These are phyloP conservation scores for Zoanthus sansibaricus DNA, from an alignment of 92 coral and sea anemone genomes.

Conservation along the genomic window DNA sequence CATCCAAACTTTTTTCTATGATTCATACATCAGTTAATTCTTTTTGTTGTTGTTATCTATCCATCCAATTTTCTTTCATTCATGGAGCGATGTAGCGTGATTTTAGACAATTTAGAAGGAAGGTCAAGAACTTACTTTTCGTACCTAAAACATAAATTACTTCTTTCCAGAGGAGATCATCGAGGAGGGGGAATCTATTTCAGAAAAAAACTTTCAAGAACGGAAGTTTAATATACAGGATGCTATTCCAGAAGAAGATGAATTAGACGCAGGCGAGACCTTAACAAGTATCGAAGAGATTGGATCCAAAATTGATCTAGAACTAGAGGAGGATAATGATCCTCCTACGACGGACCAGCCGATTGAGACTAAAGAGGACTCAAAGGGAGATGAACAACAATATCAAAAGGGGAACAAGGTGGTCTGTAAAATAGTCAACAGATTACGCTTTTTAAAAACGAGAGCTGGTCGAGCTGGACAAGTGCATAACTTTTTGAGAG, in stretches of 20 bases:
- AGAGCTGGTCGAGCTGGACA: conserved; percentile 89
- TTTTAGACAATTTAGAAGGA: no score
- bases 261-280: conserved; percentile 22
- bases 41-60: no score
- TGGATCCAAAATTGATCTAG: not conserved
- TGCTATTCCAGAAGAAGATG: conserved; percentile 6
- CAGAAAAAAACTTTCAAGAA: not conserved
- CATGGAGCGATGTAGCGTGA: no score
- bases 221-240: not conserved
- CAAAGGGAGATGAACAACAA: not conserved
- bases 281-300: conserved; percentile 40
- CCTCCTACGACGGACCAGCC: not conserved
- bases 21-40: no score
- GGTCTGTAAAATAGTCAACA: conserved; percentile 47
- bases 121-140: no score
- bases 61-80: no score
- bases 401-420: not conserved
- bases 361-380: not conserved
- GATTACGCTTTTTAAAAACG: conserved; percentile 59
- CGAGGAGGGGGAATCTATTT: no score
- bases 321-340: not conserved
- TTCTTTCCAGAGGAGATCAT: no score
- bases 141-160: no score
- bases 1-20: no score
- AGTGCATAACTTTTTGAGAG: conserved; percentile 85